Evolutionary conservation across 2,113 vertebrate species (phyloP).

Genomic region (Rhipidura dahli): DNA sequence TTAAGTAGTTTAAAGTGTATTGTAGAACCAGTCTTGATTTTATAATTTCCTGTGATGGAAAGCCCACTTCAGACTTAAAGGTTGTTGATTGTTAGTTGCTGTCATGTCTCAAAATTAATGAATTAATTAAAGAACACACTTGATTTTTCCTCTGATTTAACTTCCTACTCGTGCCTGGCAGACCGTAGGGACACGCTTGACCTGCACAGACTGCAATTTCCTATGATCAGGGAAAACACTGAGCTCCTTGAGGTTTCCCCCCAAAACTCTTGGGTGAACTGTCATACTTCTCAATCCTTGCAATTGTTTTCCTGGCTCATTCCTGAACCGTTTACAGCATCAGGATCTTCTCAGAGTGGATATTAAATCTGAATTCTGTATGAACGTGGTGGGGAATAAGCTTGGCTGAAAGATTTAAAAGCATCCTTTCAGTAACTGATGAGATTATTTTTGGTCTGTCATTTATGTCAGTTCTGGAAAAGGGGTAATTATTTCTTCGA

Average conservation of each 20-base stretch:
- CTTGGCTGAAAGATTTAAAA: background rate
- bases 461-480: conserved; percentile 5
- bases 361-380: background rate
- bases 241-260: background rate
- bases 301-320: background rate
- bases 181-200: background rate
- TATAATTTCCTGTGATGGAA: conserved; percentile 11
- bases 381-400: background rate
- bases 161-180: background rate
- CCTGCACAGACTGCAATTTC: background rate
- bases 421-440: background rate
- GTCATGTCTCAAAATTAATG: conserved; percentile 1
- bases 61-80: background rate
- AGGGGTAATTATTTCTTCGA: background rate
- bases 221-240: background rate
- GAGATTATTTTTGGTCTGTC: conserved; percentile 12
- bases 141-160: conserved; percentile 2
- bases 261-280: background rate
- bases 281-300: background rate
- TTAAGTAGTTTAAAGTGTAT: background rate
- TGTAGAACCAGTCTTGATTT: background rate
- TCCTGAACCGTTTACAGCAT: background rate
- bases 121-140: background rate
- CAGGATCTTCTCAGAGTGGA: background rate
- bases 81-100: background rate